Base-by-base conservation (phyloP, 2,113 vertebrate genomes). In the Ceyx melanurus region DNA sequence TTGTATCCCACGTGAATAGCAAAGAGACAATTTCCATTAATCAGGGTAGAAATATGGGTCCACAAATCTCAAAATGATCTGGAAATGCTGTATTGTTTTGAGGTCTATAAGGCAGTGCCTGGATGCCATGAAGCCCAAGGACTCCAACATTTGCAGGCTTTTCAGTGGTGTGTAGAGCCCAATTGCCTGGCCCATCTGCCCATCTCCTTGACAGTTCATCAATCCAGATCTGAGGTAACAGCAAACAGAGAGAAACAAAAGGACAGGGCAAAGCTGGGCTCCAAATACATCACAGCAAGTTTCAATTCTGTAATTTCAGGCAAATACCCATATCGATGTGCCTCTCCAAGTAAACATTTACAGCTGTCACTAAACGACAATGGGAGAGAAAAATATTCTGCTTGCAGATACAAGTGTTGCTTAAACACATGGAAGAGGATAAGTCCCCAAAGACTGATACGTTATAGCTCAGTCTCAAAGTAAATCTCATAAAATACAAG, bases 401-500 rank as follows among this genome's bases (percentile, higher is more conserved):
- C 37, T 88, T 93, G 62, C 54, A 76, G 61, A 56, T 45, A 66
- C 0, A 5, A 62, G 37, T 73, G 15, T 46, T 80, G 76, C 42
- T 80, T 72, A 37, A 86, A 90, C 46, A 53, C 23, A 50, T 1
- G 2, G 31, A 71, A 53, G 58, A 85, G 40, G 23, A 3, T 56
- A 35, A 80, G 42, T 70, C 86, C 60, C 80, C 10, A 86, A 82
- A 70, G 67, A 66, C 20, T n/a, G 29, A 26, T 76, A 68, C 18
- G 70, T 80, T 77, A 64, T 67, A 46, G 13, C 64, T 91, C 37
- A 76, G 25, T 29, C 4, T 2, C 45, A 82, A 53, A 75, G 76
- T 85, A 89, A 95, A 86, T 65, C n/a, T 64, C 42, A 61, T 82
- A 53, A 80, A 95, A 88, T 70, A 84, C 31, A 92, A 61, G 65